Conservation (phyloP, 2,113 vertebrate genomes). For the Dasyurus viverrinus region DNA sequence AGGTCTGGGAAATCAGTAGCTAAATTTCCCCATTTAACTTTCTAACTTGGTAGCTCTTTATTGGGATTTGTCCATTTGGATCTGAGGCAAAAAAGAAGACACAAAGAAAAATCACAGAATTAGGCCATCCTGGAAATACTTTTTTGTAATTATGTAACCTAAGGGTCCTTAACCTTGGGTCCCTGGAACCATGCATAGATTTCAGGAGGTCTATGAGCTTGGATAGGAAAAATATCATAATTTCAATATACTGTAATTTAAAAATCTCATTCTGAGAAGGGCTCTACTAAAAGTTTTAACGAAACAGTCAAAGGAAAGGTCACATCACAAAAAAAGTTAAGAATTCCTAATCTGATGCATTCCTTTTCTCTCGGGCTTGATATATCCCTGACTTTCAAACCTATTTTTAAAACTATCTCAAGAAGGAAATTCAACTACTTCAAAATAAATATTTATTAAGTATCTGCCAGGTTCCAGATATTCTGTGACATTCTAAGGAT, state of each 20-base stretch:
- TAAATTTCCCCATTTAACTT: background rate
- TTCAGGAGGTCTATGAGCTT: background rate
- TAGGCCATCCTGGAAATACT: background rate
- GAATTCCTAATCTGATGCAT: background rate
- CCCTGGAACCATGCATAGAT: background rate
- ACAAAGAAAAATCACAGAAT: background rate
- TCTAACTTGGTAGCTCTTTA: conserved; percentile 19
- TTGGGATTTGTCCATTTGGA: conserved; percentile 35
- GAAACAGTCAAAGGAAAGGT: background rate
- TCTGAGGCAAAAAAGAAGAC: background rate
- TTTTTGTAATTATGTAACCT: background rate
- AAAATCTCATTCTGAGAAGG: background rate
- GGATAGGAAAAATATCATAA: background rate
- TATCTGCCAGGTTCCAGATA: background rate
- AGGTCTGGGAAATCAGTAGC: conserved; percentile 42
- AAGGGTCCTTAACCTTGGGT: background rate
- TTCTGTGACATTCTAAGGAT: background rate
- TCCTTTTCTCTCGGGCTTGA: background rate
- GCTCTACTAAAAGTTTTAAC: background rate
- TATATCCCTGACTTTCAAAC: background rate
- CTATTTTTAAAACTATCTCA: background rate
- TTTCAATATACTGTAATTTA: background rate
- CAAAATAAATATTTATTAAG: background rate
- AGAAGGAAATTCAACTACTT: background rate
- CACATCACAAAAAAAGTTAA: background rate